Percentiles rank a stretch among this genome's conserved stretches.
These are phyloP conservation scores for Heliconius cydno DNA, from an alignment of 2,888 invertebrate species.

Conservation along the genomic window DNA sequence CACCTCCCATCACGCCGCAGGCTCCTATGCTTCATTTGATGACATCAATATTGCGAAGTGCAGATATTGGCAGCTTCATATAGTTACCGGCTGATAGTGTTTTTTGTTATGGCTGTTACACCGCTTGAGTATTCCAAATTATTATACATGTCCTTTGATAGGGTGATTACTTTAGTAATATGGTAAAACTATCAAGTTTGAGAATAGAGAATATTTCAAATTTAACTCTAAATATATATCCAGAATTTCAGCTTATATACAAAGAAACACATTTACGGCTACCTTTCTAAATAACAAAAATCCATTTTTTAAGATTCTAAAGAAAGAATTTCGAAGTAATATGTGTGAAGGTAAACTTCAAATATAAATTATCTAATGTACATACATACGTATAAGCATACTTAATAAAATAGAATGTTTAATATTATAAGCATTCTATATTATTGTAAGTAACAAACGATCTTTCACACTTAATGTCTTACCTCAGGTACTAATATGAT, in stretches of 20 bases:
- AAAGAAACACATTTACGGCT: too few relatives aligned
- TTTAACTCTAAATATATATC: background rate
- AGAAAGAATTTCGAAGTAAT: too few relatives aligned
- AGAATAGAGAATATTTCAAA: background rate
- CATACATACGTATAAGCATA: too few relatives aligned
- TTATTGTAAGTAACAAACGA: background rate
- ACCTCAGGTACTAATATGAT: constrained; percentile 91
- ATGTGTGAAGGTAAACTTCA: too few relatives aligned
- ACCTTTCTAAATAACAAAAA: too few relatives aligned
- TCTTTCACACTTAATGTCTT: constrained; percentile 39
- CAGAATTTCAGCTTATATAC: background rate
- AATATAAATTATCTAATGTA: too few relatives aligned
- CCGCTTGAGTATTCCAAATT: background rate
- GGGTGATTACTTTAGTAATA: background rate
- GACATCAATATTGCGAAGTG: constrained; percentile 46
- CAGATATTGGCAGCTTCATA: constrained; percentile 40
- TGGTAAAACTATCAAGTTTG: background rate
- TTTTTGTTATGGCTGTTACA: constrained; percentile 14
- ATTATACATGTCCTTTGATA: background rate
- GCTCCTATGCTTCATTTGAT: constrained; percentile 64
- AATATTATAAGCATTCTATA: background rate
- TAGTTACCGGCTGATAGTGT: background rate
- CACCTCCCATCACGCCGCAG: constrained; percentile 59
- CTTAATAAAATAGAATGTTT: too few relatives aligned
- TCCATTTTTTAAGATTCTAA: too few relatives aligned